phyloP scores from a whole-genome alignment of 2,888 invertebrate species.

The Phyto melanocephala region DNA sequence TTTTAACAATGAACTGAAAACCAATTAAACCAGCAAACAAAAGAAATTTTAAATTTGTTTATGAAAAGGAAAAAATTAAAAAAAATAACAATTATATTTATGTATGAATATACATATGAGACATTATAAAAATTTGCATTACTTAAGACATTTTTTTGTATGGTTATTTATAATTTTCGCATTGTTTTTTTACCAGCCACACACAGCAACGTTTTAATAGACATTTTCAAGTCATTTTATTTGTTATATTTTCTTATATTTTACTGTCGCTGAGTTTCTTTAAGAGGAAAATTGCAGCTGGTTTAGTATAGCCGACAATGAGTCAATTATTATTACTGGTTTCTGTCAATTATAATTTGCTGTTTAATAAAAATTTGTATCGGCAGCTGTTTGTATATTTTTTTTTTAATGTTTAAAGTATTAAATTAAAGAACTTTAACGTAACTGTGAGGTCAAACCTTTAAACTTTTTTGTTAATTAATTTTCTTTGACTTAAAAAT shows the following conservation, averaged over 20 bases:
- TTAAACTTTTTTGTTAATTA: no score
- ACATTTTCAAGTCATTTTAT: conserved; percentile 37
- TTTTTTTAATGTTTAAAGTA: no score
- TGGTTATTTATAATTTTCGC: neutral
- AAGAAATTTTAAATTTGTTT: conserved; percentile 27
- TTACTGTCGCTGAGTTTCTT: neutral
- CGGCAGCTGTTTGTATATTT: conserved; percentile 24
- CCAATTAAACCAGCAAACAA: conserved; percentile 2
- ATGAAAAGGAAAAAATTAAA: conserved; percentile 5
- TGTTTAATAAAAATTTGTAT: neutral
- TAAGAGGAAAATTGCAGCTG: conserved; percentile 22
- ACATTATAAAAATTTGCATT: conserved; percentile 37
- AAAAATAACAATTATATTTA: neutral
- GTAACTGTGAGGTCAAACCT: no score
- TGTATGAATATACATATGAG: neutral
- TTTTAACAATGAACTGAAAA: neutral
- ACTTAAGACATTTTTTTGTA: conserved; percentile 10
- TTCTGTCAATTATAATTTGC: conserved; percentile 16
- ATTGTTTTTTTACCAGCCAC: conserved; percentile 25
- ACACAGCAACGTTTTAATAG: conserved; percentile 30
- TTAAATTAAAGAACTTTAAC: no score
- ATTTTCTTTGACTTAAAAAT: no score
- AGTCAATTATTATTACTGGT: conserved; percentile 35
- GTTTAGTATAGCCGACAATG: conserved; percentile 5
- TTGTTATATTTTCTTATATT: neutral